phyloP scores from a whole-genome alignment of 2,113 vertebrate genomes.

The Echinops telfairi region DNA sequence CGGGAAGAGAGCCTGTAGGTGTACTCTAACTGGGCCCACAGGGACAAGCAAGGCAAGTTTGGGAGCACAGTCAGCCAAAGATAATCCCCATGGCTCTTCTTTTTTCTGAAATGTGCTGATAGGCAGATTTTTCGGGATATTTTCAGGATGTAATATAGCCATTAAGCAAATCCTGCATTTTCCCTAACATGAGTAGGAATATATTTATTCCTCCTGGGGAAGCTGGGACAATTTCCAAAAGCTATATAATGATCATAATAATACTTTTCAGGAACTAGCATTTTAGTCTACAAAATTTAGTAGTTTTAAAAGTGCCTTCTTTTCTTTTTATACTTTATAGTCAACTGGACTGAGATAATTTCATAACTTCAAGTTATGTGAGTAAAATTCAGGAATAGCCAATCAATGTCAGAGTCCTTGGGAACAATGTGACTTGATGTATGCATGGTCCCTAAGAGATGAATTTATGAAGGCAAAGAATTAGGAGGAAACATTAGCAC shows the following conservation, averaged over 20 bases:
- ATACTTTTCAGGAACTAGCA: constrained; percentile 4
- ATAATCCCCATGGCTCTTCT: not conserved
- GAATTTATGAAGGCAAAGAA: not conserved
- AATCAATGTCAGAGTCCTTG: not conserved
- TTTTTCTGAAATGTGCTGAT: not conserved
- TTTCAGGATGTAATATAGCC: not conserved
- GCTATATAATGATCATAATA: not conserved
- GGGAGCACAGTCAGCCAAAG: not conserved
- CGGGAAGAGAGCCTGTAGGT: not conserved
- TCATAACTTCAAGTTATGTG: not conserved
- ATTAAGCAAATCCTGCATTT: not conserved
- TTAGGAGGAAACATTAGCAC: not conserved
- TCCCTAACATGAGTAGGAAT: not conserved
- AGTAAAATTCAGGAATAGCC: constrained; percentile 29
- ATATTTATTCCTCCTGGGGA: not conserved
- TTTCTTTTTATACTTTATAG: constrained; percentile 40
- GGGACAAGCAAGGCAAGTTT: not conserved
- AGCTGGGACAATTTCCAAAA: not conserved
- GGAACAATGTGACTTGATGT: not conserved
- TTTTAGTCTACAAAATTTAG: constrained; percentile 44
- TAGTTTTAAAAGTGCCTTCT: not conserved
- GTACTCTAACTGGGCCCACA: too few species aligned
- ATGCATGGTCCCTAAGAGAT: not conserved
- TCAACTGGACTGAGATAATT: not conserved
- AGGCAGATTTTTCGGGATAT: not conserved